Conservation (phyloP, 2,888 invertebrate species). For the Eupithecia exiguata region DNA sequence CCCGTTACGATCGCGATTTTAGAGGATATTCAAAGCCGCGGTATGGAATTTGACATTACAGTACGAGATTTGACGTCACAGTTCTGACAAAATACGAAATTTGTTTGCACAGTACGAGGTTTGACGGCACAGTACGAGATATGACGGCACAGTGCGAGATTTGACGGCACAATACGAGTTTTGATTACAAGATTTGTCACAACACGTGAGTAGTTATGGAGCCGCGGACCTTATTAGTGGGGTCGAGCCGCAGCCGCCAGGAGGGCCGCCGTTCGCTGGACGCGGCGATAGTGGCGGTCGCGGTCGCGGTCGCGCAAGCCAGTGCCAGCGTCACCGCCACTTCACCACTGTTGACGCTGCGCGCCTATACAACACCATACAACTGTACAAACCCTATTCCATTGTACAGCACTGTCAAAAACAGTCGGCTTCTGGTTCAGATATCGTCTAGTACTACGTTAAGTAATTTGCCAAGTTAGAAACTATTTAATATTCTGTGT, state of each 20-base stretch:
- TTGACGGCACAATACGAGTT: neutral
- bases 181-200: slow-evolving; percentile 2
- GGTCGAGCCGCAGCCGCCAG: slow-evolving; percentile 95
- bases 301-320: slow-evolving; percentile 74
- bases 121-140: neutral
- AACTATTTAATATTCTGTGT: neutral
- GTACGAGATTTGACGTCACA: neutral
- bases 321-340: slow-evolving; percentile 72
- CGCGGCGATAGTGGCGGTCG: slow-evolving; percentile 80
- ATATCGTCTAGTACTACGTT: neutral
- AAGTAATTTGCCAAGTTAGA: neutral
- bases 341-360: slow-evolving; percentile 61
- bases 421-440: neutral
- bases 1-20: neutral
- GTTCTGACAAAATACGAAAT: neutral
- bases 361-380: slow-evolving; percentile 56
- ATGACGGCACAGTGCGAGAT: neutral
- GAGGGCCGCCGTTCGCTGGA: slow-evolving; percentile 92
- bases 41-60: neutral
- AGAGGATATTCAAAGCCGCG: neutral
- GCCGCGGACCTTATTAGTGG: slow-evolving; percentile 91
- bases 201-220: neutral
- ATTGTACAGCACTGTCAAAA: neutral
- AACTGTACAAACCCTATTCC: slow-evolving; percentile 10
- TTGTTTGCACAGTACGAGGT: neutral